A percentile compares a stretch with the other conserved stretches of the same genome.
phyloP scores from a whole-genome alignment of 1,140 invertebrate species.

The Achatina immaculata region DNA sequence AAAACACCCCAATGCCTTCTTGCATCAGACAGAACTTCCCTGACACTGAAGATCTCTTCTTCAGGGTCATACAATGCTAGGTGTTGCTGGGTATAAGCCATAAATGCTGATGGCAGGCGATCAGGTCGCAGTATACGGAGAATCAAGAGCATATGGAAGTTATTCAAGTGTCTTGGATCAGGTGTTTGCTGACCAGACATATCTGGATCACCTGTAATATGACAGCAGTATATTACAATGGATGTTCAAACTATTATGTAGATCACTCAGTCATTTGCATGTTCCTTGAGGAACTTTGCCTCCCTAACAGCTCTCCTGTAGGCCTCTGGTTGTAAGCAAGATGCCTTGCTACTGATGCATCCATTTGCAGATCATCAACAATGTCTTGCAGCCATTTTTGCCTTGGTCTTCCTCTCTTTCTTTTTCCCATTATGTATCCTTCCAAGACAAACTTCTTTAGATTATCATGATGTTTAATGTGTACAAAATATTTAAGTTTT shows the following conservation, averaged over 20 bases:
- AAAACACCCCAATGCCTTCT: conserved; percentile 58
- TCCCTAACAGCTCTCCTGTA: too few relatives aligned
- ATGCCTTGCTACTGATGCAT: too few relatives aligned
- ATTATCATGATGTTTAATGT: too few relatives aligned
- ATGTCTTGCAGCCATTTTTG: too few relatives aligned
- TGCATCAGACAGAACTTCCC: conserved; percentile 56
- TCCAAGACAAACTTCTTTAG: too few relatives aligned
- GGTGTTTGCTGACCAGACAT: conserved; percentile 40
- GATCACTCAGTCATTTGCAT: too few relatives aligned
- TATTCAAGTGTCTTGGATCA: conserved; percentile 58
- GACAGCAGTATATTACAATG: not conserved
- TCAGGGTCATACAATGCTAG: conserved; percentile 58
- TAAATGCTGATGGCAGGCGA: conserved; percentile 61
- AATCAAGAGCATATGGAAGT: conserved; percentile 67
- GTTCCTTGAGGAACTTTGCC: too few relatives aligned
- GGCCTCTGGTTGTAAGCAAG: too few relatives aligned
- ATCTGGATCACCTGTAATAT: conserved; percentile 22
- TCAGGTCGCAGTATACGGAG: conserved; percentile 69
- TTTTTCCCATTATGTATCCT: too few relatives aligned
- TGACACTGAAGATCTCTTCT: conserved; percentile 48
- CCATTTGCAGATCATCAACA: too few relatives aligned
- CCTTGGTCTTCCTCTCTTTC: too few relatives aligned
- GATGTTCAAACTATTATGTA: not conserved
- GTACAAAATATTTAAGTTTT: too few relatives aligned
- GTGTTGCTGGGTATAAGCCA: conserved; percentile 60